Evolutionary conservation across 1,140 invertebrate species (phyloP).

Genomic region (Hyposmocoma kahamanoa): DNA sequence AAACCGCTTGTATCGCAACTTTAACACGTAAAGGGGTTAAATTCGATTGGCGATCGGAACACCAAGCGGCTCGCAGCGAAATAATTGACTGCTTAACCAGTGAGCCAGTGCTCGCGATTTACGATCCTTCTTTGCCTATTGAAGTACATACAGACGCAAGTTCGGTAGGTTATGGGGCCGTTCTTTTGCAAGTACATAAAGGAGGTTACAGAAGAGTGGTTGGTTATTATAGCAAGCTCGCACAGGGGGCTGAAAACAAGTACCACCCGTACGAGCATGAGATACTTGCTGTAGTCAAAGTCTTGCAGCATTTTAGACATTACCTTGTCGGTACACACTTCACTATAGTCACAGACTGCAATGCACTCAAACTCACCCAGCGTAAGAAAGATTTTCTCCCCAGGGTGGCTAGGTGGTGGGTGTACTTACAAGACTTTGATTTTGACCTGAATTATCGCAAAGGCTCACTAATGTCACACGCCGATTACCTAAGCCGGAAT

Average conservation of each 20-base stretch:
- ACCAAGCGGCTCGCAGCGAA: neutral
- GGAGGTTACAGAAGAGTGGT: conserved; percentile 25
- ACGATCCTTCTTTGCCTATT: conserved; percentile 16
- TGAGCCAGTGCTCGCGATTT: conserved; percentile 20
- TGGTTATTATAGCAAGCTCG: conserved; percentile 26
- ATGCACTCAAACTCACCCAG: conserved; percentile 28
- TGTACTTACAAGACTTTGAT: conserved; percentile 8
- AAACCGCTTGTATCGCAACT: conserved; percentile 19
- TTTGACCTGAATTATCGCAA: conserved; percentile 4
- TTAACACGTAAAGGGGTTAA: conserved; percentile 17
- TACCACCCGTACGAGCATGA: conserved; percentile 35
- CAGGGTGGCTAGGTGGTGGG: conserved; percentile 6
- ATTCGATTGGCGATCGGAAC: conserved; percentile 3
- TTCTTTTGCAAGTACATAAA: conserved; percentile 17
- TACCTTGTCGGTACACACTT: conserved; percentile 44
- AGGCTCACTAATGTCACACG: conserved; percentile 2
- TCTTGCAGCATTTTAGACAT: conserved; percentile 22
- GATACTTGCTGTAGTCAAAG: conserved; percentile 16
- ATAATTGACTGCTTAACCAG: conserved; percentile 5
- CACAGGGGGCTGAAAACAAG: conserved; percentile 21
- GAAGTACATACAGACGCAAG: conserved; percentile 41
- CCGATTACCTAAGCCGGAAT: conserved; percentile 8
- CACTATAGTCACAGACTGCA: conserved; percentile 48
- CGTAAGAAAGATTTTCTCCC: conserved; percentile 22
- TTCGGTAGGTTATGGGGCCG: conserved; percentile 24